phyloP scores from a whole-genome alignment of 2,113 vertebrate species.

The Capreolus pygargus region DNA sequence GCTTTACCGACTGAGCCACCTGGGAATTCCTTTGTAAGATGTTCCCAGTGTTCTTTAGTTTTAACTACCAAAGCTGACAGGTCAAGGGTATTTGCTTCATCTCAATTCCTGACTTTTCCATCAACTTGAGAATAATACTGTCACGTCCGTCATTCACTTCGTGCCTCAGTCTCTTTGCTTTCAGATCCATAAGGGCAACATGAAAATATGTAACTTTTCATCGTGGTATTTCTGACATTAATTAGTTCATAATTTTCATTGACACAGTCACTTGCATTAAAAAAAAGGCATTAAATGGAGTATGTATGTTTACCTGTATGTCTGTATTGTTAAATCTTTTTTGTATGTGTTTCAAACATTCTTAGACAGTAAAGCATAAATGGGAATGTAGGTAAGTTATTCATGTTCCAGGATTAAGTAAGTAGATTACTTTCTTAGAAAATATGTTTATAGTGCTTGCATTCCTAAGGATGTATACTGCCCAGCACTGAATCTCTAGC shows the following conservation, averaged over 20 bases:
- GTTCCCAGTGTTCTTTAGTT: background rate
- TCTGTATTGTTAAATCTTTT: background rate
- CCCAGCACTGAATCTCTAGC: background rate
- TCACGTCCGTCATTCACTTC: rapidly evolving
- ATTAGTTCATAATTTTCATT: background rate
- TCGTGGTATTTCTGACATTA: background rate
- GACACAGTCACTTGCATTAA: background rate
- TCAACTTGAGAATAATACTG: rapidly evolving
- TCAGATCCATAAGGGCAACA: background rate
- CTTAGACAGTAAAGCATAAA: background rate
- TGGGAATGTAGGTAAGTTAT: background rate
- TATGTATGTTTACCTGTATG: background rate
- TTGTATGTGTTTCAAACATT: background rate
- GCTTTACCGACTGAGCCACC: background rate
- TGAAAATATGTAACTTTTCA: background rate
- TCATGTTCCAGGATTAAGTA: background rate
- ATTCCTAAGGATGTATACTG: background rate
- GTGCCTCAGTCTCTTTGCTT: rapidly evolving
- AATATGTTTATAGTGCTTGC: background rate
- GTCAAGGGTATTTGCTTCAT: background rate
- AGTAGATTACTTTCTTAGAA: background rate
- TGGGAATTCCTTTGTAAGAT: background rate
- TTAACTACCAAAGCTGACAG: background rate
- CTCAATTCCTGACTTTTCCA: background rate
- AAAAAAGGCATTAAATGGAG: background rate